phyloP scores from a whole-genome alignment of 2,113 vertebrate species.

The Heterocephalus glaber region DNA sequence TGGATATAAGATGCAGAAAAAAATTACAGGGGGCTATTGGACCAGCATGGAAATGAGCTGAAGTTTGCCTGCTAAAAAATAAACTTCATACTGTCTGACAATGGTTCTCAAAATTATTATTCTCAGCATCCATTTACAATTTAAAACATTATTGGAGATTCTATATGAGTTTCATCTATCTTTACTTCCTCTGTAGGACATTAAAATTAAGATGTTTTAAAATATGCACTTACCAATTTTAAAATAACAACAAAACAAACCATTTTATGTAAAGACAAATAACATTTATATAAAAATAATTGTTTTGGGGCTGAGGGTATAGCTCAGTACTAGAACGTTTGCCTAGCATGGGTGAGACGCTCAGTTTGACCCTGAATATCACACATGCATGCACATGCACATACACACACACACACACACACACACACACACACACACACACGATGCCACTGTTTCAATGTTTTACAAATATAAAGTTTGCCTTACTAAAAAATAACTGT shows the following conservation, averaged over 20 bases:
- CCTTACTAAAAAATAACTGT: neutral
- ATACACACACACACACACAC: too few relatives aligned
- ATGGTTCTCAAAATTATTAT: neutral
- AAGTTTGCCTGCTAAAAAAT: neutral
- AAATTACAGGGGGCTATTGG: neutral
- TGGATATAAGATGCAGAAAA: neutral
- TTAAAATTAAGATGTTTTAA: neutral
- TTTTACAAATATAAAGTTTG: neutral
- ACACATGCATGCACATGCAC: too few relatives aligned
- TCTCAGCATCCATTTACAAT: neutral
- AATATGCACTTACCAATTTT: neutral
- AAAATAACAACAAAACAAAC: neutral
- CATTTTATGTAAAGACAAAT: neutral
- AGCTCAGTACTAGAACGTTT: neutral
- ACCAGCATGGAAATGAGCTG: neutral
- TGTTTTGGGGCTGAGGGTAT: neutral
- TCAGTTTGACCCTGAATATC: too few relatives aligned
- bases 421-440: neutral
- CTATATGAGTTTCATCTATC: neutral
- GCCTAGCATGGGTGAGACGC: neutral
- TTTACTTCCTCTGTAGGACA: neutral
- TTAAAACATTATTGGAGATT: neutral
- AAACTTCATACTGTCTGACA: neutral
- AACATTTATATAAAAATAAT: slow-evolving; percentile 9
- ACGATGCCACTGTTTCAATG: neutral